These are phyloP conservation scores for Odontocolon sp. DNA, from an alignment of 2,888 invertebrate species.

Conservation along the genomic window DNA sequence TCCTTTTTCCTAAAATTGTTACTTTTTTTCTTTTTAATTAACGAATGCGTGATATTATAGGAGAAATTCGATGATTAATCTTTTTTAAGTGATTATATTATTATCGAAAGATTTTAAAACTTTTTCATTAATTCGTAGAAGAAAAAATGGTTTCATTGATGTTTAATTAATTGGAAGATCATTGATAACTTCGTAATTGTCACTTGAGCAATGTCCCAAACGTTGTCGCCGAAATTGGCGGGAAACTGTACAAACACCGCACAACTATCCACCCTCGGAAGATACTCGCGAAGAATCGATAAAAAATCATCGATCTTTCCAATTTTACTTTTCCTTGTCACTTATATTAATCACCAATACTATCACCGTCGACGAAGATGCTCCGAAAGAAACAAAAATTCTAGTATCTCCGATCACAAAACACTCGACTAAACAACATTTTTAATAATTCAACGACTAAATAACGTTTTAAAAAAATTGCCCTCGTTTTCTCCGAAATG, in stretches of 20 bases:
- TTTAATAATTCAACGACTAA: neutral
- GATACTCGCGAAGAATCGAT: neutral
- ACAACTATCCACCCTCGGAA: neutral
- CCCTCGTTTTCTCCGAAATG: neutral
- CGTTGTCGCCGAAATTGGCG: slow-evolving; percentile 31
- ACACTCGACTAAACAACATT: neutral
- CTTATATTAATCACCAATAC: slow-evolving; percentile 29
- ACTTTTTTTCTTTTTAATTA: no score
- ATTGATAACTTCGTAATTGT: neutral
- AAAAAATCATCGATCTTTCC: slow-evolving; percentile 1
- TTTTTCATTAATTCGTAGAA: neutral
- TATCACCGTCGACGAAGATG: slow-evolving; percentile 18
- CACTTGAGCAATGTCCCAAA: neutral
- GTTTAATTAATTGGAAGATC: neutral
- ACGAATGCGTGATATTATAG: neutral
- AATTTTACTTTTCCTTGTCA: neutral
- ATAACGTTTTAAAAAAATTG: neutral
- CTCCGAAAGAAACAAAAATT: slow-evolving; percentile 4
- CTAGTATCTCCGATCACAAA: slow-evolving; percentile 6
- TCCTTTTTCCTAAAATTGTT: neutral
- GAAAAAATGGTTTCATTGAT: neutral
- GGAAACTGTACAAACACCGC: slow-evolving; percentile 36
- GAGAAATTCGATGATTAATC: neutral
- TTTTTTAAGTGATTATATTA: no score
- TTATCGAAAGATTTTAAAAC: neutral